Evolutionary conservation across 2,888 invertebrate species (phyloP).

Genomic region (Acrobasis repandana): DNA sequence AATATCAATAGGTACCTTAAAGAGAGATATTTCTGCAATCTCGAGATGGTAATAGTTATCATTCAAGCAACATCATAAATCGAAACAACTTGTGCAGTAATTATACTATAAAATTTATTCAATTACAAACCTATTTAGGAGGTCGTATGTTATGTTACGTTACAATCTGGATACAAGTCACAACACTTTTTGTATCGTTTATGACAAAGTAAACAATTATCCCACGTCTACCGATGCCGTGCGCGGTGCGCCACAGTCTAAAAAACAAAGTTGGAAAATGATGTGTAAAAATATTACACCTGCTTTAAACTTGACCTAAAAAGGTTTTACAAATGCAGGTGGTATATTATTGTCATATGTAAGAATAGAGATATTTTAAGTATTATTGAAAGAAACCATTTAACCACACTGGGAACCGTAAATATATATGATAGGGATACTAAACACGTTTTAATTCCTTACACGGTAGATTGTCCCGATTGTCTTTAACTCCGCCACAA

Average conservation of each 20-base stretch:
- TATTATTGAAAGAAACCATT: too few relatives aligned
- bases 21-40: not conserved
- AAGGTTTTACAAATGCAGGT: too few relatives aligned
- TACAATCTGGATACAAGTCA: conserved; percentile 13
- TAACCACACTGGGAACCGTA: too few relatives aligned
- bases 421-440: too few relatives aligned
- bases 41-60: conserved; percentile 10
- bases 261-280: not conserved
- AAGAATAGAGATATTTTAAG: too few relatives aligned
- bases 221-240: conserved; percentile 19
- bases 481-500: too few relatives aligned
- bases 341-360: too few relatives aligned
- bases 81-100: conserved; percentile 27
- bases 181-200: conserved; percentile 45
- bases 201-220: conserved; percentile 44
- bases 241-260: conserved; percentile 19
- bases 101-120: conserved; percentile 58
- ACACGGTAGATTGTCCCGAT: too few relatives aligned
- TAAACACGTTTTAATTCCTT: too few relatives aligned
- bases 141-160: conserved; percentile 52
- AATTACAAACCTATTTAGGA: conserved; percentile 53
- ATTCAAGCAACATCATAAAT: conserved; percentile 18
- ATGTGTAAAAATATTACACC: too few relatives aligned
- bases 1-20: not conserved
- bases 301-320: too few relatives aligned